Base-by-base conservation (phyloP, 2,113 vertebrate genomes). In the Bujurquina vittata region DNA sequence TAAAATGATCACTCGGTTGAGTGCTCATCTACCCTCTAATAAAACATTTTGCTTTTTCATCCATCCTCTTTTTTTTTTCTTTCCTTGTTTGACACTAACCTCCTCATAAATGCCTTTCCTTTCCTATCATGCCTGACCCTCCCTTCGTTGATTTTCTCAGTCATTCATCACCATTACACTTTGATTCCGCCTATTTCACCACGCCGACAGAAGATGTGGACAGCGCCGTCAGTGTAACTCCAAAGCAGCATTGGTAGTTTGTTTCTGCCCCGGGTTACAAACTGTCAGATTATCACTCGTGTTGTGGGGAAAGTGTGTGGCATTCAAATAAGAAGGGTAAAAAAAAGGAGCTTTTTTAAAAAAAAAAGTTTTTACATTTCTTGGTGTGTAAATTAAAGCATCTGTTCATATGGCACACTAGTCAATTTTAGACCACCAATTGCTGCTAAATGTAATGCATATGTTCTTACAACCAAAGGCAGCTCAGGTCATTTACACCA, bases 21-120 rank as follows among this genome's bases (percentile, higher is more conserved):
- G 57, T 60, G 84, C 85, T 87, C 85, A 80, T 57, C 40, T 56
- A 22, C 54, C 72, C 85, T 63, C 65, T 78, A 84, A 89, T 58
- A 75, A 18, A 54, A 17, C 43, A 59, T 79, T 84, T 69, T 11
- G 7, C 62, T 46, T 77, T 57, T 85, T 82, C 81, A 31, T 77
- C 57, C 55, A 58, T 62, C 59, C 22, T 37, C 29, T 55, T 76
- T 67, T 62, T 55, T 76, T 67, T 62, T 54, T 58, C 74, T 73
- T 75, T 26, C 20, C 11, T 69, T 1, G 5, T 87, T 37, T 87
- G 61, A 87, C 78, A 79, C 61, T 29, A 82, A 81, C 80, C 82
- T 72, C 69, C 58, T 62, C 52, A 33, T 85, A 75, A 26, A 89
- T 69, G 73, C 60, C 22, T 81, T 35, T 73, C 40, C 63, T 86